Percentiles rank a stretch among this genome's conserved stretches.
These are phyloP conservation scores for Calosoma granatense DNA, from an alignment of 1,140 invertebrate species.

Conservation along the genomic window DNA sequence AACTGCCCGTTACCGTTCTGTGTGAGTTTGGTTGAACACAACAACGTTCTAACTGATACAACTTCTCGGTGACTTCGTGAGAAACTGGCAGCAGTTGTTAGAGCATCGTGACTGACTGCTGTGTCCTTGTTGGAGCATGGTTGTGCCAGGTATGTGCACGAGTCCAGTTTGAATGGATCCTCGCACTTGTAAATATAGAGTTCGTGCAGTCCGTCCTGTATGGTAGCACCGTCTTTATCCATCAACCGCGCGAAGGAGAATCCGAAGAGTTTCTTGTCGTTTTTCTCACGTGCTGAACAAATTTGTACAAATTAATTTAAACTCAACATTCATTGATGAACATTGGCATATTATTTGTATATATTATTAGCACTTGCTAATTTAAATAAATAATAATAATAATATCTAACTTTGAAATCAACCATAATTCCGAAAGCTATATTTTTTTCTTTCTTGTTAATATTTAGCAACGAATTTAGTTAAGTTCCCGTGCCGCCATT, in stretches of 20 bases:
- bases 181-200: conserved; percentile 90
- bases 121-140: conserved; percentile 58
- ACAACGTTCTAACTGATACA: conserved; percentile 68
- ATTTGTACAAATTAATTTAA: conserved; percentile 13
- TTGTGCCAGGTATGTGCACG: conserved; percentile 61
- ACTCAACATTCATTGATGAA: not conserved
- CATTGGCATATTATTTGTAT: no score
- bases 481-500: no score
- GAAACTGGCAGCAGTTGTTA: conserved; percentile 46
- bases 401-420: no score
- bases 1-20: conserved; percentile 88
- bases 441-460: no score
- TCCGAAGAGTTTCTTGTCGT: conserved; percentile 84
- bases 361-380: no score
- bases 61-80: conserved; percentile 74
- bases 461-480: no score
- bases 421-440: no score
- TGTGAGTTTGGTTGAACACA: conserved; percentile 91
- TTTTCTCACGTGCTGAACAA: conserved; percentile 69
- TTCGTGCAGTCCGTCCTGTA: conserved; percentile 77
- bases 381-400: no score
- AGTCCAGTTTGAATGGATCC: conserved; percentile 63
- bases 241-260: conserved; percentile 87
- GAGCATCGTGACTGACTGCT: conserved; percentile 36
- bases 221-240: conserved; percentile 79